Percentiles rank a stretch among this genome's conserved stretches.
phyloP scores from a whole-genome alignment of 2,888 invertebrate genomes.

The Pachycephus smyrnensis region DNA sequence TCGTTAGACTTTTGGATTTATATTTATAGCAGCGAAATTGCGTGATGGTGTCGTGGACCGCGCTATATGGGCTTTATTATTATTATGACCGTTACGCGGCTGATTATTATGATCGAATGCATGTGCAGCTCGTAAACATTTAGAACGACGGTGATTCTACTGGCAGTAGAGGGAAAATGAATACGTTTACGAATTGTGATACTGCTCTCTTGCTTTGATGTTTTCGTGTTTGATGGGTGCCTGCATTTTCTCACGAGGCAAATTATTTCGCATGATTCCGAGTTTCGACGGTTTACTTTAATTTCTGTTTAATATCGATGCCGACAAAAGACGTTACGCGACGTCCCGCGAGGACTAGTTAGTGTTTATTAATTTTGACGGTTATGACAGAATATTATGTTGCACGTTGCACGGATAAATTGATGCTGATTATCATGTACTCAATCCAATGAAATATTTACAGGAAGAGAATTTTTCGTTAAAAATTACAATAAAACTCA shows the following conservation, averaged over 20 bases:
- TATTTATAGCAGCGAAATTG: neutral
- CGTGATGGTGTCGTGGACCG: neutral
- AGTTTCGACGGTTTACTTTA: slow-evolving; percentile 29
- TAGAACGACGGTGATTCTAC: neutral
- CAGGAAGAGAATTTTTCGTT: too few species aligned
- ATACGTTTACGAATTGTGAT: neutral
- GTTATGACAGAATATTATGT: neutral
- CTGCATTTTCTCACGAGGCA: neutral
- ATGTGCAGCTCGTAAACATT: neutral
- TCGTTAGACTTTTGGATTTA: slow-evolving; percentile 6
- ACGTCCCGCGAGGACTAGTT: slow-evolving; percentile 14
- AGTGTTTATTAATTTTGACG: neutral
- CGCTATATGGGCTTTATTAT: neutral
- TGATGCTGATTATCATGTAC: neutral
- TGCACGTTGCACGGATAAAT: neutral
- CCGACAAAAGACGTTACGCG: slow-evolving; percentile 22
- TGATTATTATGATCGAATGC: slow-evolving; percentile 4
- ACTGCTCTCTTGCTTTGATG: neutral
- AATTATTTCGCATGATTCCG: neutral
- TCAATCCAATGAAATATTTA: neutral
- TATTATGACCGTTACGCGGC: neutral
- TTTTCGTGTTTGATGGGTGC: neutral
- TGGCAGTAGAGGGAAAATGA: neutral
- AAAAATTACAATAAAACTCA: too few species aligned
- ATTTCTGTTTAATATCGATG: slow-evolving; percentile 29